These are phyloP conservation scores for Drosophila stalkeri DNA, from an alignment of 2,888 invertebrate genomes.

Conservation along the genomic window DNA sequence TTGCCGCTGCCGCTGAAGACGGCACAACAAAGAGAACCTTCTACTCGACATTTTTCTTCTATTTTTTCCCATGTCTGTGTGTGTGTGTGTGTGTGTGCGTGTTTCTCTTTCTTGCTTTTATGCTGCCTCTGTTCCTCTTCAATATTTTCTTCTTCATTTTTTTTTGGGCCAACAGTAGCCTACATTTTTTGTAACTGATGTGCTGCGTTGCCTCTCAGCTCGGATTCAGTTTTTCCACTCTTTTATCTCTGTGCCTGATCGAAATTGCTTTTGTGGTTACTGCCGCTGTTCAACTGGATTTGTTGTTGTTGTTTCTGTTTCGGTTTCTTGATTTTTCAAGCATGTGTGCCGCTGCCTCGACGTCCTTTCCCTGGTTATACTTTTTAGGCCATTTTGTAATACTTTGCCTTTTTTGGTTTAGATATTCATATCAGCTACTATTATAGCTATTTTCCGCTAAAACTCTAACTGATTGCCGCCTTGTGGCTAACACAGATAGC, in stretches of 20 bases:
- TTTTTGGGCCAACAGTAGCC: slow-evolving; percentile 47
- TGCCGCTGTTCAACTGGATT: slow-evolving; percentile 20
- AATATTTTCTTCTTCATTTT: neutral
- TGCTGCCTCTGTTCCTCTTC: slow-evolving; percentile 30
- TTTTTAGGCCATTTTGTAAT: slow-evolving; percentile 74
- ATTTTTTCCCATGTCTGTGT: slow-evolving; percentile 5
- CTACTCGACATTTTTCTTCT: slow-evolving; percentile 12
- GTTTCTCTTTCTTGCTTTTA: slow-evolving; percentile 69
- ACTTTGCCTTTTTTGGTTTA: slow-evolving; percentile 66
- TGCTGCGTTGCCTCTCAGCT: slow-evolving; percentile 71
- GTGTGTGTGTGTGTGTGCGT: slow-evolving; percentile 29
- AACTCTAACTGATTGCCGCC: slow-evolving; percentile 81
- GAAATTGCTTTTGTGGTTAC: slow-evolving; percentile 82
- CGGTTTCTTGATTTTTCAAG: slow-evolving; percentile 73
- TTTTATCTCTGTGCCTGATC: slow-evolving; percentile 77
- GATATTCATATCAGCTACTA: slow-evolving; percentile 81
- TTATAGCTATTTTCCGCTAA: slow-evolving; percentile 81
- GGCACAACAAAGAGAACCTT: slow-evolving; percentile 37
- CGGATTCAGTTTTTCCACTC: slow-evolving; percentile 38
- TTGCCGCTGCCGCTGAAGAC: slow-evolving; percentile 16
- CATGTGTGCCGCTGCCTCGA: slow-evolving; percentile 73
- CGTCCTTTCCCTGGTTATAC: slow-evolving; percentile 43
- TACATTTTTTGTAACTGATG: slow-evolving; percentile 79
- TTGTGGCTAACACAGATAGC: slow-evolving; percentile 57
- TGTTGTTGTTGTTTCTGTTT: slow-evolving; percentile 62